Conservation (phyloP, 2,113 vertebrate species). For the Morphnarchus princeps region DNA sequence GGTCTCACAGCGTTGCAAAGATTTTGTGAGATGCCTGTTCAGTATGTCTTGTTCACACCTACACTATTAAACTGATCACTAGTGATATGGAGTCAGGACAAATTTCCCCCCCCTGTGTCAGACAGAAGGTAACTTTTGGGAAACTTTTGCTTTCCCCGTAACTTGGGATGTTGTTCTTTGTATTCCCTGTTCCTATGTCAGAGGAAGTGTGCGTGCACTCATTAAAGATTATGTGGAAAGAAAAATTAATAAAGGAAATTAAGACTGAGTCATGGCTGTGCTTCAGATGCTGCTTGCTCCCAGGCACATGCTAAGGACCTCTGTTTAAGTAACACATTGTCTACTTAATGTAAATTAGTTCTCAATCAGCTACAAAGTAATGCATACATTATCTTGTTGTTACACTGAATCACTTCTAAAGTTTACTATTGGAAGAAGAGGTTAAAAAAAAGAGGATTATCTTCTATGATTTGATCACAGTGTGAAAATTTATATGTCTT, state of each 20-base stretch:
- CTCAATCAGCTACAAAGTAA: neutral
- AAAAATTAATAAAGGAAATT: neutral
- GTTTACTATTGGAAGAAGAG: neutral
- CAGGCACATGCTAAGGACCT: neutral
- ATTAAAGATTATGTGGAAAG: neutral
- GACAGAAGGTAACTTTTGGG: neutral
- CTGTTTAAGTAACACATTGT: neutral
- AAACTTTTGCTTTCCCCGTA: neutral
- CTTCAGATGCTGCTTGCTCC: neutral
- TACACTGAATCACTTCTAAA: neutral
- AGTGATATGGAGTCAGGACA: neutral
- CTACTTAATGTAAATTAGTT: neutral
- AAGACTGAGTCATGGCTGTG: neutral
- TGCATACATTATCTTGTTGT: neutral
- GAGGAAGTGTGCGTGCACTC: rapidly evolving
- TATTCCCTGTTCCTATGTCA: neutral
- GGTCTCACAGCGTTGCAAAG: neutral
- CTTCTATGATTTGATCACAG: neutral
- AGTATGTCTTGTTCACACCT: neutral
- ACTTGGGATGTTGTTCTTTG: neutral
- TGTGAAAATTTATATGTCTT: neutral
- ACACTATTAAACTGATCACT: neutral
- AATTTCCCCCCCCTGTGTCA: rapidly evolving
- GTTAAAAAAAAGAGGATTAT: neutral
- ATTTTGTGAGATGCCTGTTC: neutral